These are phyloP conservation scores for Euplexia lucipara DNA, from an alignment of 2,888 invertebrate genomes.

Conservation along the genomic window DNA sequence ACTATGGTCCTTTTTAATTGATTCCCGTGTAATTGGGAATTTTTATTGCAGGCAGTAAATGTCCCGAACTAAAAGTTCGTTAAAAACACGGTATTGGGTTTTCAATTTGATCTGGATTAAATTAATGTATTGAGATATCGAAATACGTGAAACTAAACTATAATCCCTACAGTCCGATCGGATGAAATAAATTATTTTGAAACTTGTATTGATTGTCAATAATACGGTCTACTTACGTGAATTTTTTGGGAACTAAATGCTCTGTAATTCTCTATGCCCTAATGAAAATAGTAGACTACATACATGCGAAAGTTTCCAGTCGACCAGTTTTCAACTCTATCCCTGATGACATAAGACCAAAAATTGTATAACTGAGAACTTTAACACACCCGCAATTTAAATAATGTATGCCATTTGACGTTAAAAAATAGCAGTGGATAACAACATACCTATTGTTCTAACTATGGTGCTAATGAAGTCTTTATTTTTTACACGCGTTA, in stretches of 20 bases:
- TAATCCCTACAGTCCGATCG: neutral
- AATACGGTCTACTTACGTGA: neutral
- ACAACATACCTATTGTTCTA: neutral
- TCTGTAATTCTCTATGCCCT: neutral
- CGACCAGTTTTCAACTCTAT: too few species aligned
- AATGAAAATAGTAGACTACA: neutral
- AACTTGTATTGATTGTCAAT: neutral
- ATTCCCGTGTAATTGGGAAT: constrained; percentile 40
- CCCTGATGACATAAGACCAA: too few species aligned
- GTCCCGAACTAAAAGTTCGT: neutral
- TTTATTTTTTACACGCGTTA: neutral
- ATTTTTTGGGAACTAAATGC: neutral
- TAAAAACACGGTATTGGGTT: neutral
- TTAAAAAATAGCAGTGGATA: neutral
- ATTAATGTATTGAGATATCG: constrained; percentile 8
- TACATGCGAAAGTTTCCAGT: too few species aligned
- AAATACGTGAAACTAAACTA: neutral
- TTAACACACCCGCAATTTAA: neutral
- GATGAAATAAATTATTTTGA: constrained; percentile 1
- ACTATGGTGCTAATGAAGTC: neutral
- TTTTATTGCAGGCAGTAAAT: constrained; percentile 30
- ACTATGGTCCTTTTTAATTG: constrained; percentile 35
- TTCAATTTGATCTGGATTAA: constrained; percentile 8
- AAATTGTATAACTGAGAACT: too few species aligned
- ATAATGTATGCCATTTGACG: neutral